Evolutionary conservation across 2,797 vertebrate species (phyloP).

Genomic region (Odontamblyopus rebecca): DNA sequence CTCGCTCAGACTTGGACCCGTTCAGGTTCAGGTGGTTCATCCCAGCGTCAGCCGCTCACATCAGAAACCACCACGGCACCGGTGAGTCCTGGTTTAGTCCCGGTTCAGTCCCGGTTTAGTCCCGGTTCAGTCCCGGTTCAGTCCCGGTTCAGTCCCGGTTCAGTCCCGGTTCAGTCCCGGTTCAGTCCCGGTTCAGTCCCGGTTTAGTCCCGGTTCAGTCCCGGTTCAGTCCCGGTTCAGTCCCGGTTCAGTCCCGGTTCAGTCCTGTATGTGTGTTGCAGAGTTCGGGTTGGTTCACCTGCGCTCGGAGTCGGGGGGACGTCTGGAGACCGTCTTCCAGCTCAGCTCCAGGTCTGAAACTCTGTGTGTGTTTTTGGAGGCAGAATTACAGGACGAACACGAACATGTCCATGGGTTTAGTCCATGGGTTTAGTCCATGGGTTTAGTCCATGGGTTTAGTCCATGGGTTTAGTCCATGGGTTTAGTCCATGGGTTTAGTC

Average conservation of each 20-base stretch:
- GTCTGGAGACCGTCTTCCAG: slow-evolving; percentile 91
- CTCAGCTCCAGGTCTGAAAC: slow-evolving; percentile 84
- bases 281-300: slow-evolving; percentile 93
- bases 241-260: not conserved
- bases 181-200: not conserved
- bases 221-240: not conserved
- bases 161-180: not conserved
- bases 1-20: slow-evolving; percentile 86
- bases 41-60: slow-evolving; percentile 89
- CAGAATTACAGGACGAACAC: too few relatives aligned
- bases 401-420: too few relatives aligned
- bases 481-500: too few relatives aligned
- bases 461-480: too few relatives aligned
- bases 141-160: not conserved
- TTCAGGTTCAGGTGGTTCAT: slow-evolving; percentile 96
- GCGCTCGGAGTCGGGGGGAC: slow-evolving; percentile 88
- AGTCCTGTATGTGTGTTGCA: not conserved
- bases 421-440: too few relatives aligned
- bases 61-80: slow-evolving; percentile 84
- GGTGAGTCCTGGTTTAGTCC: slow-evolving; percentile 64
- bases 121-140: not conserved
- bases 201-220: not conserved
- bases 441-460: too few relatives aligned
- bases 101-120: not conserved
- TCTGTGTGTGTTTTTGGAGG: too few relatives aligned